Base-by-base conservation (phyloP, 2,888 invertebrate species). In the Endotricha flammealis region DNA sequence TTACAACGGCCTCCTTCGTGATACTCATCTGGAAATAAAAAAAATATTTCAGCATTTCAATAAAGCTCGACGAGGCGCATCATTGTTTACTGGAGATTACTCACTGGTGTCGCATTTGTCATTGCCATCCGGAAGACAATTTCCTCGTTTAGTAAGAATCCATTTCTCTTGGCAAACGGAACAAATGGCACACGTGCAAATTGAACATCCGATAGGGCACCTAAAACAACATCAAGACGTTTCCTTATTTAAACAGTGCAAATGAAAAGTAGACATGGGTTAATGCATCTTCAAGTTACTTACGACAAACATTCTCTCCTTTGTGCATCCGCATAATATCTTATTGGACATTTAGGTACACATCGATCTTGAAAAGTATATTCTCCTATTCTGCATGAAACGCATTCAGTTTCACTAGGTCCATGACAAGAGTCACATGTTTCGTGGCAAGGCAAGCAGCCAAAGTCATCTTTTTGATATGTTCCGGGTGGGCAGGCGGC, bases 401-500 rank as follows among this genome's bases (percentile, higher is more conserved):
- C 92, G 82, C 95, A 96, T 55, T 92, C 92, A 17, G 90, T 90
- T 58, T 92, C 91, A 37, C 90, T 90, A 10, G 93, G 90, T n/a
- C 94, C 95, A 46, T 89, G 91, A 73, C 95, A 95, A 27, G 94
- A 93, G 66, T 92, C 92, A 66, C 95, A 95, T 33, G 91, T 90
- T 43, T 91, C 87, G 71, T 95, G 93, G 63, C 95, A 95, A 7
- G 91, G 88, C 47, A 91, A 88, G 72, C 95, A 95, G 61, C 92
- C 92, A 73, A 94, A 94, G 70, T 95, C 94, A 64, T 95, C 93
- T 25, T 94, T 95, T 81, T 96, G 95, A 71, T 91, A 95, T 30
- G 95, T 95, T 57, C 93, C 91, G 8, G 90, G 72, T 0, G 95
- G 96, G 80, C 96, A 96, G 1, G 93, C 90, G 2, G 95, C 94